These are phyloP conservation scores for Vireo altiloquus DNA, from an alignment of 2,113 vertebrate species.

Conservation along the genomic window DNA sequence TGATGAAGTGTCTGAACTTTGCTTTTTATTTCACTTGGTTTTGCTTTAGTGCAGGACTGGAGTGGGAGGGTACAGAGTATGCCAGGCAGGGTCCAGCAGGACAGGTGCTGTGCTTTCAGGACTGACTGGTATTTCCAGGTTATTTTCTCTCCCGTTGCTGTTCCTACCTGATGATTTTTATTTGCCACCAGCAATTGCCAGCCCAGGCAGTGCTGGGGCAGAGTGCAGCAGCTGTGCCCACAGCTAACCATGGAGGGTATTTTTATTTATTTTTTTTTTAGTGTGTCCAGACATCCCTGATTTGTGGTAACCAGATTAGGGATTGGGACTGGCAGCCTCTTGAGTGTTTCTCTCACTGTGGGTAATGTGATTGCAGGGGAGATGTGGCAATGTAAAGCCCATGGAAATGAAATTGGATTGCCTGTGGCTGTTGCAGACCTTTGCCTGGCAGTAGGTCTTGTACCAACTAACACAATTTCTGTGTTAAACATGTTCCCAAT, in stretches of 20 bases:
- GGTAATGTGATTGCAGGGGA: slow-evolving; percentile 32
- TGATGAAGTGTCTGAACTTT: background rate
- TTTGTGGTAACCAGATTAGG: slow-evolving; percentile 48
- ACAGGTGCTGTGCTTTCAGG: background rate
- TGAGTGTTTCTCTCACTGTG: background rate
- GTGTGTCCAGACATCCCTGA: slow-evolving; percentile 23
- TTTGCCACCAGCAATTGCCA: background rate
- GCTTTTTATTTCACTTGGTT: background rate
- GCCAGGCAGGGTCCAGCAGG: background rate
- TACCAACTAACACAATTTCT: slow-evolving; percentile 36
- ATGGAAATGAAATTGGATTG: background rate
- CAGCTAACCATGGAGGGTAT: background rate
- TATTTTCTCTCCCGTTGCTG: background rate
- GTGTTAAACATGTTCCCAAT: slow-evolving; percentile 32
- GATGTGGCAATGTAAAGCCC: background rate
- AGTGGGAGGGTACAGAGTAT: background rate
- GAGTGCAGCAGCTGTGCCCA: background rate
- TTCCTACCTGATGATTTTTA: background rate
- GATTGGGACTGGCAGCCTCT: background rate
- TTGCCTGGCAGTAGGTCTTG: slow-evolving; percentile 12
- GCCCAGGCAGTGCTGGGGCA: background rate
- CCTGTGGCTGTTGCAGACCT: slow-evolving; percentile 62
- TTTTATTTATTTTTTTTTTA: background rate
- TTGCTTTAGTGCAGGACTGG: background rate
- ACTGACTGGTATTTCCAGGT: background rate